Evolutionary conservation across 2,113 vertebrate species (phyloP).

Genomic region (Isurus oxyrinchus): DNA sequence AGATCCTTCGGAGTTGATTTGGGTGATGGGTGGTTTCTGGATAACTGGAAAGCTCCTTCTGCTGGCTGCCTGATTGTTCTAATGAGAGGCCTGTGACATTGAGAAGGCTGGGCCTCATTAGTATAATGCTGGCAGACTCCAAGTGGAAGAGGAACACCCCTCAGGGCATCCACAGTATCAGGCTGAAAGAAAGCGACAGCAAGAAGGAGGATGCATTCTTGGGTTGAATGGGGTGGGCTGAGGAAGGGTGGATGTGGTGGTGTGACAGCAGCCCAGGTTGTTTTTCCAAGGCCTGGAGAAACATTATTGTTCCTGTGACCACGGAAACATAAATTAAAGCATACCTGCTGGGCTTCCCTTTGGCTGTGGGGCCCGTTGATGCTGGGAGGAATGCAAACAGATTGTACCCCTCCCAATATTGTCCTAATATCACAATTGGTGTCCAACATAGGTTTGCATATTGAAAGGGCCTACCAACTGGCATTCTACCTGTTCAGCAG

Average conservation of each 20-base stretch:
- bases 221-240: neutral
- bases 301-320: neutral
- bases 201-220: neutral
- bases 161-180: neutral
- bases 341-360: neutral
- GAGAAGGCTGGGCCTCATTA: neutral
- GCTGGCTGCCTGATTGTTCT: neutral
- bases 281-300: neutral
- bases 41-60: neutral
- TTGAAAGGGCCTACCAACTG: neutral
- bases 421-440: neutral
- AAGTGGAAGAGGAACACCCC: neutral
- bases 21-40: neutral
- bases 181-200: neutral
- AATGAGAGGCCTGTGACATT: neutral
- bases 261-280: neutral
- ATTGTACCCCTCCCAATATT: neutral
- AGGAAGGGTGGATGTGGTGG: neutral
- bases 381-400: neutral
- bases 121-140: neutral
- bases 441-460: neutral
- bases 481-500: neutral
- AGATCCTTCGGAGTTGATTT: neutral
- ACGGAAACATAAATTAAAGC: neutral
- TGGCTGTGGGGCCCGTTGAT: neutral